Base-by-base conservation (phyloP, 1,140 invertebrate species). In the Tetragnatha versicolor region DNA sequence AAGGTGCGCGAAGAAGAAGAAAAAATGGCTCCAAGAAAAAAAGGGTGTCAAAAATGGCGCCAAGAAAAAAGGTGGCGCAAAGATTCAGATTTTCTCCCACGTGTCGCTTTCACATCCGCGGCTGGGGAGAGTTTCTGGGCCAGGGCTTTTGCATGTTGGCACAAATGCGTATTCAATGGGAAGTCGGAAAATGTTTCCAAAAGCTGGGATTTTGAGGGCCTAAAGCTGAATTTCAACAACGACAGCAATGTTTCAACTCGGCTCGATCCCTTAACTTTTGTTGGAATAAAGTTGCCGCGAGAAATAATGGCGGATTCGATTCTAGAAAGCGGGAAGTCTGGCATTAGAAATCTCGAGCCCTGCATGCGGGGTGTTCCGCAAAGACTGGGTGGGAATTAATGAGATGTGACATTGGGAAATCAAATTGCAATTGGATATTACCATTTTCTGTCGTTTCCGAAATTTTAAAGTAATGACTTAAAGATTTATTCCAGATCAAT, bases 151-250 rank as follows among this genome's bases (percentile, higher is more conserved):
- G 39, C 35, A 51, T 61, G n/a, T 70, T 47, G 31, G 42, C 45
- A 35, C 51, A 70, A 55, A 70, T 55, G 68, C 49, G 39, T 70
- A 55, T 49, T 22, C 68, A 27, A 65, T 65, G 61, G 61, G 61
- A 65, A 25, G 20, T 39, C 10, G 61, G 20, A 65, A 65, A 65
- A 65, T 39, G 27, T 39, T 42, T 65, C 17, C n/a, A 65, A 65
- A 65, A 37, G 25, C 61, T 20, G 17, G 61, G 37, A 65, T 65
- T 39, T 65, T 65, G 42, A 35, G 61, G 42, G 61, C 42, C 39
- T 65, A 42, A 65, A 65, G 61, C 61, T 65, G 61, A 42, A 65
- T 65, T 65, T 65, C 61, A 65, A 65, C 61, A 65, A 65, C 35
- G 39, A 31, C 35, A 45, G 29, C 61, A 65, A 2, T 22, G 37